Base-by-base conservation (phyloP, 2,113 vertebrate species). In the Amazona guildingii region DNA sequence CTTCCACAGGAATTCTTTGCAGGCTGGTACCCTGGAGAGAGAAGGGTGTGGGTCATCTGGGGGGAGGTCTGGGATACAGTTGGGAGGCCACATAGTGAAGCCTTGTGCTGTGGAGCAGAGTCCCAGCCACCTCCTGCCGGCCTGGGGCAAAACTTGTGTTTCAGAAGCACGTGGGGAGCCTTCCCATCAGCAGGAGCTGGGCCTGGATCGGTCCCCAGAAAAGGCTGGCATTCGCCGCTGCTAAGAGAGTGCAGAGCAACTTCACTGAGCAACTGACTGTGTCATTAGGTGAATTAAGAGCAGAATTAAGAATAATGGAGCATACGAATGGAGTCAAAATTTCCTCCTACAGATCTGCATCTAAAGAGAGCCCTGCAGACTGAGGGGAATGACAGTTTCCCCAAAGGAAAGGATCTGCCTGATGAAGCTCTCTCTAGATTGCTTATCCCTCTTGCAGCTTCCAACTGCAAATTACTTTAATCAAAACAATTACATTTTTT, bases 191-290 rank as follows among this genome's bases (percentile, higher is more conserved):
- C 72, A 55, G 37, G 54, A 84, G n/a, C 46, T 43, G 20, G 51
- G 17, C 18, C 80, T 88, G 77, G 76, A 72, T 41, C 46, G 49
- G 48, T 6, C 61, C 48, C 72, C 33, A 49, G 62, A 39, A 78
- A 44, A 68, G 13, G 39, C 37, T 69, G 87, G 54, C 6, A 1
- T 51, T 51, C 3, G 2, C 35, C 0, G 0, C 43, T 0, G 0
- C 76, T 67, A 31, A 13, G 52, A 51, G 35, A 55, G 48, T 6
- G 2, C 44, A 41, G 48, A 90, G 35, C 62, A 44, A 64, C 72
- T 75, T 72, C 41, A 57, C 44, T 2, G 10, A 83, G 64, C 54
- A 86, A 80, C 43, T 1, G 6, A 54, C n/a, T 54, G 62, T 29
- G 28, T 41, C 62, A 25, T 74, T 67, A 86, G 64, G 52, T n/a